Evolutionary conservation across 2,888 invertebrate species (phyloP).

Genomic region (Axea sp.): DNA sequence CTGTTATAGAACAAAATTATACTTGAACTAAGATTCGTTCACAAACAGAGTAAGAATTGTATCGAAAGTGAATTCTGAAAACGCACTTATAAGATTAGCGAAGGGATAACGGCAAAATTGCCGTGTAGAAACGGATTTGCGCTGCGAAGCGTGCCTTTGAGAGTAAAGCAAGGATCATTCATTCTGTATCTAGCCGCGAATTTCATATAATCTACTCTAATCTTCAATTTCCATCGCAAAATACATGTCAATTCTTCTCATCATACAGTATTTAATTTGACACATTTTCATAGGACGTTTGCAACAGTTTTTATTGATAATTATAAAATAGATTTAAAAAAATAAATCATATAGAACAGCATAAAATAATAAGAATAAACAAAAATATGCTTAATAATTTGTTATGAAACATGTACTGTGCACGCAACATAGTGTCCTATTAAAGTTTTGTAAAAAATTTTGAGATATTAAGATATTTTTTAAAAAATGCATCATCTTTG

Average conservation of each 20-base stretch:
- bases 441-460: no score
- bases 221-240: slow-evolving; percentile 40
- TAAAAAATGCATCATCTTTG: no score
- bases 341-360: no score
- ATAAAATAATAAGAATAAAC: no score
- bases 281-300: background rate
- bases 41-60: slow-evolving; percentile 27
- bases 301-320: no score
- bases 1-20: no score
- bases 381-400: no score
- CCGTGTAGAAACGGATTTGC: slow-evolving; percentile 62
- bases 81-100: slow-evolving; percentile 57
- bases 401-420: no score
- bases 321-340: no score
- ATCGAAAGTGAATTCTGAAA: slow-evolving; percentile 42
- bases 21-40: slow-evolving; percentile 1
- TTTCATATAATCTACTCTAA: slow-evolving; percentile 53
- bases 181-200: slow-evolving; percentile 42
- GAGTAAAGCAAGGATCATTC: slow-evolving; percentile 69
- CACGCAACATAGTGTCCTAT: no score
- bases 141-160: slow-evolving; percentile 68
- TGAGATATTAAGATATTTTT: no score
- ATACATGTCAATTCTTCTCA: slow-evolving; percentile 28
- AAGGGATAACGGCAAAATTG: slow-evolving; percentile 56
- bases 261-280: slow-evolving; percentile 21